Evolutionary conservation across 2,113 vertebrate species (phyloP), one percentile per base, ranked within the genome.

Genomic region (Callipepla squamata): DNA sequence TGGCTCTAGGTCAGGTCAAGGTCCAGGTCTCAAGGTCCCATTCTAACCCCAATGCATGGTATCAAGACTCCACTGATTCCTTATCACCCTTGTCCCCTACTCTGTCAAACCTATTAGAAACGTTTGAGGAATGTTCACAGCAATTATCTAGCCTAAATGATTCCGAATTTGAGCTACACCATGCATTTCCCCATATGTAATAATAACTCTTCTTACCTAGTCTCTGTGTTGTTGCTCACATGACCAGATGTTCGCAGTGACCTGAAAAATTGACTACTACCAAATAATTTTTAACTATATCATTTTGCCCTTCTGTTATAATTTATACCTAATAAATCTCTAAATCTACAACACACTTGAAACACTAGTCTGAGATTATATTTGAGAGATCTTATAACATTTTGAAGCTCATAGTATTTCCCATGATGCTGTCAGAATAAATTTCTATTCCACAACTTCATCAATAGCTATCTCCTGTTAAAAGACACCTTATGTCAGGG

Each of bases 71-170:
- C 14, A 32, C 23, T 3, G 2, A 50, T 22, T 74, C 34, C 38
- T 62, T 3, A 1, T 20, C 17, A 62, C 58, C 22, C 51, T 72
- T 16, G 19, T 40, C n/a, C 34, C 30, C 32, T 61, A 50, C 26
- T 77, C n/a, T 44, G 50, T 25, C 15, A 68, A 58, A 57, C 13
- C 18, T 59, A 9, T 18, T 5, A 32, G 40, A 22, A 62, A 16
- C 2, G 15, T 59, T 26, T 51, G 57, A 90, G 97, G 94, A 83
- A 95, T 73, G 47, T 97, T 98, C 69, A 97, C 8, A 17, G 13
- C 38, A 87, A 5, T 53, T 51, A 15, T 15, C 50, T 58, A 38
- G 15, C 19, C n/a, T 42, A 22, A 42, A 59, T 4, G 6, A 3
- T 13, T 72, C 51, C 40, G 25, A 84, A 2, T 32, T 63, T 25